Base-by-base conservation (phyloP, 2,888 invertebrate species). In the Frankliniella intonsa region DNA sequence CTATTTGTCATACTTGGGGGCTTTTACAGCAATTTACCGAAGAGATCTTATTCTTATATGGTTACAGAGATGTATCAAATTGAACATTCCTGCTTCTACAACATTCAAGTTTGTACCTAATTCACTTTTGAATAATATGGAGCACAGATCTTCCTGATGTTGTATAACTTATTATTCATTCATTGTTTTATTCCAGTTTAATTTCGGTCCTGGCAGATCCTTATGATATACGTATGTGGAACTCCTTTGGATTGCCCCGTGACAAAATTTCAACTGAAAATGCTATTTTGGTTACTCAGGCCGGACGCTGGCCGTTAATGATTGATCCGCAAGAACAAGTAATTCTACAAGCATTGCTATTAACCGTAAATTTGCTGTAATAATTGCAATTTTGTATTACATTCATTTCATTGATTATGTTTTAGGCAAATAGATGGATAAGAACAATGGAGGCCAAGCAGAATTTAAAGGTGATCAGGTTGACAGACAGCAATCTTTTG, bases 241-340 rank as follows among this genome's bases (percentile, higher is more conserved):
- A 96, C 87, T 92, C 95, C 38, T 93, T 93, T 86, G 97, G 97
- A 0, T 88, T 98, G 81, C 98, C 98, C 0, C 91, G 94, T 84
- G 97, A 98, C 87, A 89, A 91, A 55, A 93, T 97, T 82, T 97
- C 97, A 14, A 95, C 96, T 3, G 97, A 97, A 88, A 98, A 97
- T 88, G 97, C 95, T 12, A 94, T 98, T 84, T 91, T 97, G 85
- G 96, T 97, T 80, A 96, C 93, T 22, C 92, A 91, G 86, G 94
- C 93, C 5, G 92, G 94, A 11, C 90, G 94, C 19, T 95, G 95
- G 96, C 96, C 97, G 0, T 90, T 98, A 25, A 95, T 97, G 92
- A 96, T 97, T 83, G 97, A 98, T 88, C 98, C 98, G 0, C 97
- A 98, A 87, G 97, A 97, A 87, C 97, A 97, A 89, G 94, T 94